phyloP scores from a whole-genome alignment of 2,113 vertebrate genomes.

The Podarcis cretensis region DNA sequence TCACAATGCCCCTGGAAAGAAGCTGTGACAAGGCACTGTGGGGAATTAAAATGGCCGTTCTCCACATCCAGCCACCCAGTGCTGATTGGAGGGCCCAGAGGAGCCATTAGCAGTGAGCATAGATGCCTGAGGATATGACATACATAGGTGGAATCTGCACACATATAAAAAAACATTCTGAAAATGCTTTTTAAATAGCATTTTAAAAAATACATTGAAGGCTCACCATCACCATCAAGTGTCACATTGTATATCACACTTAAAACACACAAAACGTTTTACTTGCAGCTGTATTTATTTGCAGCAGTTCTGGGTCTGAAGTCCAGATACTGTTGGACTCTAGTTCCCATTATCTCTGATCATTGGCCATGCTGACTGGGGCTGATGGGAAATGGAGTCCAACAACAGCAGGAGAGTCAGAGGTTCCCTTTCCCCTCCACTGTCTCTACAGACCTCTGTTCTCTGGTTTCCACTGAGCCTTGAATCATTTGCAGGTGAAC shows the following conservation, averaged over 20 bases:
- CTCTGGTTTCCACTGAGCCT: neutral
- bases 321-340: neutral
- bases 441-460: neutral
- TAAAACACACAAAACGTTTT: too few relatives aligned
- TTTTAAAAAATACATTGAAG: too few relatives aligned
- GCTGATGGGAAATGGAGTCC: neutral
- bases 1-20: neutral
- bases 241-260: too few relatives aligned
- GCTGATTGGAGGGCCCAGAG: neutral
- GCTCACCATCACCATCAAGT: too few relatives aligned
- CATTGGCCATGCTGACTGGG: neutral
- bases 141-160: too few relatives aligned
- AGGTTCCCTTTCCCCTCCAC: neutral
- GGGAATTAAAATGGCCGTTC: neutral
- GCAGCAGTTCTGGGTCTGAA: too few relatives aligned
- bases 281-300: too few relatives aligned
- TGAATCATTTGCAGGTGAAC: neutral
- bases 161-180: too few relatives aligned
- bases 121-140: too few relatives aligned
- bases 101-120: neutral
- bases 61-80: neutral
- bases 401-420: neutral
- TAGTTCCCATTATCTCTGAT: neutral
- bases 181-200: too few relatives aligned
- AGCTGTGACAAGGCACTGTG: neutral